Percentiles rank a stretch among this genome's conserved stretches.
These are phyloP conservation scores for Arothron firmamentum DNA, from an alignment of 2,113 vertebrate species.

Conservation along the genomic window DNA sequence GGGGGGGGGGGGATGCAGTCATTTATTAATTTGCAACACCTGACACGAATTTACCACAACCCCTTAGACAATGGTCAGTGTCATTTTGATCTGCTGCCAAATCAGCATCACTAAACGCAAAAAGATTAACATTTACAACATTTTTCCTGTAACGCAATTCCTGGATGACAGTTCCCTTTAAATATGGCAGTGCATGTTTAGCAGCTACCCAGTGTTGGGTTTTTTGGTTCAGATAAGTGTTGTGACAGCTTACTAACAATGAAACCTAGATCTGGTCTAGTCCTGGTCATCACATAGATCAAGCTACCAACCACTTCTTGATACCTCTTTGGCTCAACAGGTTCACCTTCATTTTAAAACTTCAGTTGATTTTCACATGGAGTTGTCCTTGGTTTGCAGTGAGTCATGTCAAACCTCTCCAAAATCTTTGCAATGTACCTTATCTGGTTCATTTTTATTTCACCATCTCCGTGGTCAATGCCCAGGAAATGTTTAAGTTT, in stretches of 20 bases:
- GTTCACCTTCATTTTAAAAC: neutral
- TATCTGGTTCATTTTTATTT: neutral
- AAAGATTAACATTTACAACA: neutral
- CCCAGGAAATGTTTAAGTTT: neutral
- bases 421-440: neutral
- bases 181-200: neutral
- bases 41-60: too few species aligned
- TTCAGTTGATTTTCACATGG: neutral
- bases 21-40: too few species aligned
- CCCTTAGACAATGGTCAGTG: too few species aligned
- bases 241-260: neutral
- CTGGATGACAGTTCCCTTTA: neutral
- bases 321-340: neutral
- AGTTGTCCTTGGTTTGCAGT: neutral
- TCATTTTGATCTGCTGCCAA: neutral
- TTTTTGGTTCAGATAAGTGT: neutral
- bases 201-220: neutral
- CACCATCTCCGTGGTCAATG: neutral
- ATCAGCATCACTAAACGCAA: slow-evolving; percentile 1
- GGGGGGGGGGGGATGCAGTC: too few species aligned
- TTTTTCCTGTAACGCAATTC: neutral
- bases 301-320: neutral
- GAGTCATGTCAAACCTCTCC: neutral
- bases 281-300: slow-evolving; percentile 1
- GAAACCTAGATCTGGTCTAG: neutral